Conservation (phyloP, 2,113 vertebrate species). For the Astur gentilis region DNA sequence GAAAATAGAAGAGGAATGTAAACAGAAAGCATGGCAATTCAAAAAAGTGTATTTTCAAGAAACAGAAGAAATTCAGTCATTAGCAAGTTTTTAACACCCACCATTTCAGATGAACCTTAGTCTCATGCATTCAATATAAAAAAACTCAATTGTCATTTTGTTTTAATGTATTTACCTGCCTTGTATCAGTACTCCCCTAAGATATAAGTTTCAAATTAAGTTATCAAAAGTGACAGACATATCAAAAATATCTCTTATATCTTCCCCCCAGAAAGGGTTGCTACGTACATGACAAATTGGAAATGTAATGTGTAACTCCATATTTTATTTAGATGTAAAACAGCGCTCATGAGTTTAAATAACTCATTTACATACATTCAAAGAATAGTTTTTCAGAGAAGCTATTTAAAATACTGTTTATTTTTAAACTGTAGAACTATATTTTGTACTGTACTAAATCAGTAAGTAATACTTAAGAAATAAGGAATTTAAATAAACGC, state of each 20-base stretch:
- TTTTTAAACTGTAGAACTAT: conserved; percentile 21
- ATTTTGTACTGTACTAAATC: conserved; percentile 13
- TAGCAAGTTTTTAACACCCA: conserved; percentile 10
- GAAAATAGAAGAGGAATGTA: background rate
- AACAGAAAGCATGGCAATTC: background rate
- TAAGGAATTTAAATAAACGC: background rate
- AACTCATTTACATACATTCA: conserved; percentile 55
- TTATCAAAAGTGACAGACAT: conserved; percentile 67
- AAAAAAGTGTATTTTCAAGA: background rate
- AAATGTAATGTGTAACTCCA: conserved; percentile 54
- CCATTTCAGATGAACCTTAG: background rate
- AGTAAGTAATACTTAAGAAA: conserved; percentile 26
- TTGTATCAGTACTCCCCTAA: conserved; percentile 59
- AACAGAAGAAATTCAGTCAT: conserved; percentile 15
- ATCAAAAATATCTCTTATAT: conserved; percentile 63
- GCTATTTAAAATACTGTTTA: conserved; percentile 43
- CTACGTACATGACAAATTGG: conserved; percentile 53
- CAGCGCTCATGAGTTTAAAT: conserved; percentile 41
- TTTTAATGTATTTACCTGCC: conserved; percentile 67
- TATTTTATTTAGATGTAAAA: conserved; percentile 61
- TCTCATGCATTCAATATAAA: conserved; percentile 31
- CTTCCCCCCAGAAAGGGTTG: conserved; percentile 42
- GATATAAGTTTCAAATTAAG: conserved; percentile 68
- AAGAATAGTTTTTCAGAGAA: conserved; percentile 25
- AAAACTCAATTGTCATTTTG: conserved; percentile 55